Base-by-base conservation (phyloP, 1,140 invertebrate genomes). In the Proctacanthus coquilletti region DNA sequence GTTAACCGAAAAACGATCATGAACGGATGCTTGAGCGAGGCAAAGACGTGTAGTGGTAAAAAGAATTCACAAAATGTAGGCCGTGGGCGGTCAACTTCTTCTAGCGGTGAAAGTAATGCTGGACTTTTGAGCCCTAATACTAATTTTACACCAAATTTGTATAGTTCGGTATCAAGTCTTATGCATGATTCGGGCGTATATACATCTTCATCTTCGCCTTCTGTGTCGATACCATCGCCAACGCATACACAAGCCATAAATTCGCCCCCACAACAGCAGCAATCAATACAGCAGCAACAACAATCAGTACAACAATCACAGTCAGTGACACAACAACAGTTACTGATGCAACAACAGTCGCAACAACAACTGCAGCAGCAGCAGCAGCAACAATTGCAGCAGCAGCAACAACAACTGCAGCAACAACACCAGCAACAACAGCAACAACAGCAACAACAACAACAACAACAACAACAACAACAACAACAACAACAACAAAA, bases 111-210 rank as follows among this genome's bases (percentile, higher is more conserved):
- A 33, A 57, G 53, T 31, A 48, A 52, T 27, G 52, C 47, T 37
- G 49, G 52, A 5, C 27, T 36, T 27, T 19, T 27, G 19, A 25
- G 47, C 11, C 36, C 48, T 0, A 50, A 52, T 41, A 10, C 42
- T 34, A 29, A 14, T 29, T 29, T 13, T 29, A 14, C 27, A 14
- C 27, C 27, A 15, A 43, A 40, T 17, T 31, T 42, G 34, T 39
- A 50, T 14, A 56, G 52, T 29, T 49, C 56, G 8, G 46, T 51
- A 41, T 49, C 56, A 13, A 43, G 49, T 53, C 49, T 53, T 20
- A 39, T 56, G 39, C 53, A 56, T 17, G 56, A 55, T 45, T 56
- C 53, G 3, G 56, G 56, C 18, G 51, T 59, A 18, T 59, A 52
- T 21, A 59, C 56, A 3, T 59, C 56, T 2, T 59, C 56, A 0